These are phyloP conservation scores for Cetonia aurata DNA, from an alignment of 2,888 invertebrate species.

Conservation along the genomic window DNA sequence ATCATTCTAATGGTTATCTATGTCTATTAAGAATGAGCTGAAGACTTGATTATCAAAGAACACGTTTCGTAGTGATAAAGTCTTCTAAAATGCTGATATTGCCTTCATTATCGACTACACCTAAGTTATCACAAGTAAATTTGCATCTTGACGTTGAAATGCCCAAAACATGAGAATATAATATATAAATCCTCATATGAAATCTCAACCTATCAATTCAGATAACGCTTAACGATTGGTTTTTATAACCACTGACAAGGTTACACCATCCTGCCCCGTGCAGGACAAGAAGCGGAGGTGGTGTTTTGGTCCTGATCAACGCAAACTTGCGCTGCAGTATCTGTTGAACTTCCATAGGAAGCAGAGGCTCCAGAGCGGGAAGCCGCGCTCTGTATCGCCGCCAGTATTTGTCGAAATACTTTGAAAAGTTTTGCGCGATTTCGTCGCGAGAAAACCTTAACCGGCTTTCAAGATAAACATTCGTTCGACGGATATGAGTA, in stretches of 20 bases:
- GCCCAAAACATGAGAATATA: too few relatives aligned
- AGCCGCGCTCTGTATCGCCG: background rate
- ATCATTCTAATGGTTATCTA: too few relatives aligned
- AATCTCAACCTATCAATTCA: slow-evolving; percentile 6
- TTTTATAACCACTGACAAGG: slow-evolving; percentile 2
- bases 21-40: too few relatives aligned
- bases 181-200: too few relatives aligned
- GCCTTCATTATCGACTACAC: too few relatives aligned
- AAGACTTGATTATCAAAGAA: too few relatives aligned
- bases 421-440: background rate
- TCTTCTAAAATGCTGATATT: too few relatives aligned
- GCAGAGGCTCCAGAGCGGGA: slow-evolving; percentile 7
- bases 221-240: background rate
- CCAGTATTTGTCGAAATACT: background rate
- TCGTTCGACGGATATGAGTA: background rate
- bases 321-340: slow-evolving; percentile 21
- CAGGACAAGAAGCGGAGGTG: background rate
- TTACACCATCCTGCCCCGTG: background rate
- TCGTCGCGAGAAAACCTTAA: background rate
- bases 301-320: background rate
- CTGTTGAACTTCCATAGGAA: slow-evolving; percentile 23
- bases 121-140: too few relatives aligned
- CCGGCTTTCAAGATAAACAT: background rate
- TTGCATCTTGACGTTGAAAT: too few relatives aligned
- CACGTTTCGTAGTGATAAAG: too few relatives aligned